Evolutionary conservation across 2,888 invertebrate genomes (phyloP), one percentile per base, ranked within the genome.

Genomic region (Eretmocerus hayati): DNA sequence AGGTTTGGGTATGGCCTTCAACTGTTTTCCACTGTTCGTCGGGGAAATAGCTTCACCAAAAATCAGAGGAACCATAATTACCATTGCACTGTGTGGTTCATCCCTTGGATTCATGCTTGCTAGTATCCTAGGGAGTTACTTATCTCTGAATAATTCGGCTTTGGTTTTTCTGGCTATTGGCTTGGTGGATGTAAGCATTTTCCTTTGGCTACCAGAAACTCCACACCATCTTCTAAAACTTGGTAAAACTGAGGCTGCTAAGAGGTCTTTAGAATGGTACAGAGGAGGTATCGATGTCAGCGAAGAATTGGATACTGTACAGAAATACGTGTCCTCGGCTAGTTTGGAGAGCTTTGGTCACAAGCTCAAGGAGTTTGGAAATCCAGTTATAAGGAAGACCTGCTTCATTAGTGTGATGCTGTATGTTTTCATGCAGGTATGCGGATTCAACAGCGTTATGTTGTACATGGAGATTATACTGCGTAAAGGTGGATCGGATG

Each of bases 401-500:
- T 11, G 64, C 15, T 16, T 61, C 4, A 47, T 68, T n/a, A 52
- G 55, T 1, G 46, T 51, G 4, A 33, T 58, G 1, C 46, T 69
- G 2, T 62, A 61, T 36, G 52, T 62, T 16, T 64, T 63, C 44
- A 54, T 60, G 44, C 68, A 67, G 41, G 31, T 64, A 5, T 58
- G 60, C 42, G 69, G 69, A 6, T 26, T 67, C 0, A 61, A 62
- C 23, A 56, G 59, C 3, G 47, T 67, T 6, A 16, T 62, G 6
- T 63, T 60, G 31, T 68, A 67, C 54, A 62, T 65, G 63, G 67
- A 68, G 46, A 60, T 58, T n/a, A 64, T 68, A n/a, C 39, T 68
- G 30, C 57, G 30, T 11, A 56, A 52, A 1, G 62, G 59, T 1
- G 19, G 51, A 3, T 60, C 65, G 2, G 57, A 54, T 2, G 54